phyloP scores from a whole-genome alignment of 2,797 vertebrate species.

The Megalops cyprinoides region DNA sequence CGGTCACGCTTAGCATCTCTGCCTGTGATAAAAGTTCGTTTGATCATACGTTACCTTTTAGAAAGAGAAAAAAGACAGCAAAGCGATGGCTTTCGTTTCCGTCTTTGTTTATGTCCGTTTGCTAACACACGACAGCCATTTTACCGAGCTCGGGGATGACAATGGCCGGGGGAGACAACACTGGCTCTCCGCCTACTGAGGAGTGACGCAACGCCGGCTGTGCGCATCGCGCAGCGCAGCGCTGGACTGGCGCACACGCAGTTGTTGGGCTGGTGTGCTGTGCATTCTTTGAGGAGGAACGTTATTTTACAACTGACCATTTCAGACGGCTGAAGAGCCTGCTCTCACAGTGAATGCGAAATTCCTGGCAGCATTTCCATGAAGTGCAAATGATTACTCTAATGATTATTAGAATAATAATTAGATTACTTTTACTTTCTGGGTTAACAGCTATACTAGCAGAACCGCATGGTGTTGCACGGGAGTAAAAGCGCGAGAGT shows the following conservation, averaged over 20 bases:
- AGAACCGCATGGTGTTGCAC: too few relatives aligned
- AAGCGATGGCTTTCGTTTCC: background rate
- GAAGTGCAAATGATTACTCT: too few relatives aligned
- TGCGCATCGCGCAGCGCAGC: background rate
- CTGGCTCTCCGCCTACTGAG: background rate
- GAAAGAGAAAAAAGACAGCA: background rate
- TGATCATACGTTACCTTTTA: background rate
- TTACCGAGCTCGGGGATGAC: background rate
- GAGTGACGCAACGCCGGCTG: background rate
- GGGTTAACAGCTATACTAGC: too few relatives aligned
- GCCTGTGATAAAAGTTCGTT: background rate
- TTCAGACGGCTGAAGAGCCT: too few relatives aligned
- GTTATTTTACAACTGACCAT: too few relatives aligned
- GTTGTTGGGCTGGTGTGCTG: too few relatives aligned
- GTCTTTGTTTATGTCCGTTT: background rate
- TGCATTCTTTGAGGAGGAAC: too few relatives aligned
- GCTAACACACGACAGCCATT: conserved; percentile 24
- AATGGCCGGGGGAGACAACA: background rate
- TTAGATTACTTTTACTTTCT: too few relatives aligned
- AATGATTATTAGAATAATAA: too few relatives aligned
- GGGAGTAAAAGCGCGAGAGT: too few relatives aligned
- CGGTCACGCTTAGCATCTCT: background rate
- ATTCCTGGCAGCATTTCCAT: too few relatives aligned
- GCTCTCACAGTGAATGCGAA: too few relatives aligned
- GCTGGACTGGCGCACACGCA: background rate